Evolutionary conservation across 2,797 vertebrate species (phyloP).

Genomic region (Periophthalmus magnuspinnatus): DNA sequence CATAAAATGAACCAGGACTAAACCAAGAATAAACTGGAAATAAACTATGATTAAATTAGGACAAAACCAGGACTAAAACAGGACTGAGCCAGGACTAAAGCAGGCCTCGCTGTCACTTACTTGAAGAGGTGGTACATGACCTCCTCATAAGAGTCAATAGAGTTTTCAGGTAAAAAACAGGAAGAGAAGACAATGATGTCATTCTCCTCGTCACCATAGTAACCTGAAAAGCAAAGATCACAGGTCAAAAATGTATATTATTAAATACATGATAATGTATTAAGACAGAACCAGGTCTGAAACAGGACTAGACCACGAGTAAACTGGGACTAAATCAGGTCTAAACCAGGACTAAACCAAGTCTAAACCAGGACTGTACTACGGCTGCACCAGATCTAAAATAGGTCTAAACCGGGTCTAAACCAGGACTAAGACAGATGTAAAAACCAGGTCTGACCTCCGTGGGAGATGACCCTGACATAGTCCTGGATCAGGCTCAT

Average conservation of each 20-base stretch:
- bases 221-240: constrained; percentile 70
- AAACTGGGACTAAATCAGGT: too few species aligned
- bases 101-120: constrained; percentile 43
- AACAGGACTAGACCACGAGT: too few species aligned
- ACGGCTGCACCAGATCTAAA: background rate
- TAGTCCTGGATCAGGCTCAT: constrained; percentile 81
- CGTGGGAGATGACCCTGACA: constrained; percentile 79
- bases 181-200: constrained; percentile 83
- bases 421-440: background rate
- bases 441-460: constrained; percentile 69
- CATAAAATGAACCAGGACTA: too few species aligned
- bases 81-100: too few species aligned
- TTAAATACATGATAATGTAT: too few species aligned
- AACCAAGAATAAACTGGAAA: too few species aligned
- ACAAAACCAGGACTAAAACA: too few species aligned
- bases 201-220: constrained; percentile 78
- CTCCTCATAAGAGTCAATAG: constrained; percentile 73
- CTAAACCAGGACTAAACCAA: too few species aligned
- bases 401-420: background rate
- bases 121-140: constrained; percentile 87
- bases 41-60: too few species aligned
- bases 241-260: too few species aligned
- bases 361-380: too few species aligned
- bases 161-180: constrained; percentile 80
- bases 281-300: too few species aligned